Evolutionary conservation across 2,888 invertebrate genomes (phyloP), one percentile per base, ranked within the genome.

Genomic region (Lasioglossum morio): DNA sequence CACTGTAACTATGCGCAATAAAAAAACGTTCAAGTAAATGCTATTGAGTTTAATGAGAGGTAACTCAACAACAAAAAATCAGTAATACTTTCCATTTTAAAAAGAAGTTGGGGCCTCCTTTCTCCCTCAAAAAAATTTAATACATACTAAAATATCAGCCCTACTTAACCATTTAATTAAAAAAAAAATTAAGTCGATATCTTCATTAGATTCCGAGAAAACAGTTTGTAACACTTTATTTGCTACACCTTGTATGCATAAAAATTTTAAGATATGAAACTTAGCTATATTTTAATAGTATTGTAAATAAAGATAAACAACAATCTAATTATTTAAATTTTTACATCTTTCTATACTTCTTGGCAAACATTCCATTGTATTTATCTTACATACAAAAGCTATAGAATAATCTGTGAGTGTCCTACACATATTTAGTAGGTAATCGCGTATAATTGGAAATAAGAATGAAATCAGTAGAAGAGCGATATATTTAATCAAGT

Each of bases 401-500:
- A 60, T 76, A 43, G 37, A 69, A 69, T 40, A n/a, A 40, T 70
- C 37, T n/a, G 12, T 10, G 19, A 48, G 43, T 63, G 43, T 57
- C 78, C 79, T 66, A 79, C 72, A 40, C 77, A 78, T 46, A 84
- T 70, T 77, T 74, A 53, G 63, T 46, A 14, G 27, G 37, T 69
- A 53, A 23, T 73, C 27, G 40, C 72, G 46, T 46, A 14, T 43
- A 53, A 75, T 30, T 72, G 16, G 69, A n/a, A 43, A 76, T 69
- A 43, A 73, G 53, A 75, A 48, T n/a, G 40, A 69, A 72, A 72
- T 46, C 48, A 82, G 30, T 48, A 77, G 63, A 87, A 60, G 70
- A 81, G 43, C 66, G 77, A 78, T 70, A 75, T 66, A n/a, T 78
- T 40, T 60, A 70, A 74, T 19, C 70, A 79, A 86, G 70, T 72